A percentile compares a stretch with the other conserved stretches of the same genome.
These are phyloP conservation scores for Sarcophaga variegata DNA, from an alignment of 2,888 invertebrate species.

Conservation along the genomic window DNA sequence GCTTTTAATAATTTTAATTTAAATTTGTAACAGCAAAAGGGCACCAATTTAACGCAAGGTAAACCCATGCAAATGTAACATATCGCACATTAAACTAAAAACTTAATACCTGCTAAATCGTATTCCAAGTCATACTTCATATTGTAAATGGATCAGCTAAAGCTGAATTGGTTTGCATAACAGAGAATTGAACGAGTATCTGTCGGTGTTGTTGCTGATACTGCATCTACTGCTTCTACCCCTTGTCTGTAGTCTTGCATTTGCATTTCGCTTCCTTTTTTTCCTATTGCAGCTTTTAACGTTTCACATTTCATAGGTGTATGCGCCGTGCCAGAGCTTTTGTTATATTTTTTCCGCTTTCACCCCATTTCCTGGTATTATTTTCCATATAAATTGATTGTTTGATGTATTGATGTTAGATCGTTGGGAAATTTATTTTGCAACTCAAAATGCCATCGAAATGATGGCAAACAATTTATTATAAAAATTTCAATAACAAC, in stretches of 20 bases:
- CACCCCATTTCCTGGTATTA: slow-evolving; percentile 2
- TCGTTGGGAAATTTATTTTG: background rate
- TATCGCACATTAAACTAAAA: background rate
- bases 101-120: slow-evolving; percentile 34
- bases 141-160: slow-evolving; percentile 16
- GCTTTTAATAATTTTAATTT: too few relatives aligned
- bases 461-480: too few relatives aligned
- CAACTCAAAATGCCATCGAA: too few relatives aligned
- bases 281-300: slow-evolving; percentile 25
- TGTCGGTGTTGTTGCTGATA: background rate
- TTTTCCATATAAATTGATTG: slow-evolving; percentile 24
- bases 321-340: background rate
- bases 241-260: background rate
- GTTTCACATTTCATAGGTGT: too few relatives aligned
- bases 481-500: too few relatives aligned
- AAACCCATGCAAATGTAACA: too few relatives aligned
- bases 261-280: slow-evolving; percentile 18
- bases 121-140: slow-evolving; percentile 20
- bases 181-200: slow-evolving; percentile 9
- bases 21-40: too few relatives aligned
- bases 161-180: background rate
- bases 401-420: slow-evolving; percentile 11
- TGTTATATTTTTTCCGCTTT: background rate
- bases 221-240: background rate
- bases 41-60: too few relatives aligned